A percentile compares a stretch with the other conserved stretches of the same genome.
Conservation (phyloP, 1,140 invertebrate species). For the Hestina assimilis region DNA sequence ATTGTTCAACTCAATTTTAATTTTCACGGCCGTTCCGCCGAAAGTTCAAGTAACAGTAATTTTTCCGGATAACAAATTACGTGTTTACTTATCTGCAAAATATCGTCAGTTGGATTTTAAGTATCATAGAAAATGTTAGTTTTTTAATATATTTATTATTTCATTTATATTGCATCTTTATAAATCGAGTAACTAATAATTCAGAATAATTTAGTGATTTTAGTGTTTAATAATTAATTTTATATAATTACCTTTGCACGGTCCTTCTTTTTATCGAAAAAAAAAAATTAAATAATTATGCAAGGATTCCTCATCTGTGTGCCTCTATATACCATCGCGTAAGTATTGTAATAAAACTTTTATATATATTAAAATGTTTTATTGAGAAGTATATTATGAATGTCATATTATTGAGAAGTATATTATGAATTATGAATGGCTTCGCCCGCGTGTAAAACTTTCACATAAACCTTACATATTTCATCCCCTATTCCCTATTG, state of each 20-base stretch:
- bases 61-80: conserved; percentile 1
- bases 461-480: no score
- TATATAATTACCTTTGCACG: background rate
- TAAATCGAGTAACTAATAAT: background rate
- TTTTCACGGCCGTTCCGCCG: conserved; percentile 11
- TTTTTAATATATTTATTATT: background rate
- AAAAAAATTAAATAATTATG: conserved; percentile 18
- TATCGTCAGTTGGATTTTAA: background rate
- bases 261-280: background rate
- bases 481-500: no score
- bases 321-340: conserved; percentile 43
- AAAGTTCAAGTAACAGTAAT: conserved; percentile 12
- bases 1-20: conserved; percentile 1
- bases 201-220: background rate
- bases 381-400: background rate
- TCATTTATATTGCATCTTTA: background rate
- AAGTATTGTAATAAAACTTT: conserved; percentile 32
- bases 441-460: no score
- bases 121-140: background rate
- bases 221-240: background rate
- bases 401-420: no score
- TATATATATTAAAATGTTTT: background rate
- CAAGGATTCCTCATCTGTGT: conserved; percentile 42
- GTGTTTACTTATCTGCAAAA: background rate
- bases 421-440: no score